Conservation (phyloP, 2,797 vertebrate genomes). For the Pseudocheirus occidentalis region DNA sequence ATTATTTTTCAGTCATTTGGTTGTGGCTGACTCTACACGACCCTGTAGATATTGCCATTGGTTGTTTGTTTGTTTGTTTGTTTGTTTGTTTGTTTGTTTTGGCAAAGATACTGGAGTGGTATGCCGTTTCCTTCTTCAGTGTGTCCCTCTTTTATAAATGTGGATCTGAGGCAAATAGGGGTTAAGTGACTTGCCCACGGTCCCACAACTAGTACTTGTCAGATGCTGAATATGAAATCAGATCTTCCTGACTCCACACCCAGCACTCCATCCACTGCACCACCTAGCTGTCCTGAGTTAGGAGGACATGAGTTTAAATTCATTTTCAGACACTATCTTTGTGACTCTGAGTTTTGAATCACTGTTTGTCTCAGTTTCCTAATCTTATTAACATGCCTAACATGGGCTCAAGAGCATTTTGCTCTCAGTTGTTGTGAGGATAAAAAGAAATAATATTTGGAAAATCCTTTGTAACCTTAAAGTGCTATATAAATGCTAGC, state of each 20-base stretch:
- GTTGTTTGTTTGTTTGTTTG: not conserved
- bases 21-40: not conserved
- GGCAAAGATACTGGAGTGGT: not conserved
- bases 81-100: not conserved
- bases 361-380: not conserved
- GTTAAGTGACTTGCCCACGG: not conserved
- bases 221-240: not conserved
- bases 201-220: not conserved
- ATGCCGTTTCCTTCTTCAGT: not conserved
- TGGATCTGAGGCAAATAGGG: not conserved
- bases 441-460: not conserved
- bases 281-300: not conserved
- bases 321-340: not conserved
- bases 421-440: not conserved
- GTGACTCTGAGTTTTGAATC: not conserved
- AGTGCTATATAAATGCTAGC: not conserved
- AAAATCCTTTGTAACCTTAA: not conserved
- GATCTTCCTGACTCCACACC: accelerated
- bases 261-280: not conserved
- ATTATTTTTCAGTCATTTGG: not conserved
- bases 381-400: no score
- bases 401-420: not conserved
- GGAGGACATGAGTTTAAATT: not conserved
- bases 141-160: not conserved
- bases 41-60: accelerated